phyloP scores from a whole-genome alignment of 2,888 invertebrate genomes.

The Eilema sororculum region DNA sequence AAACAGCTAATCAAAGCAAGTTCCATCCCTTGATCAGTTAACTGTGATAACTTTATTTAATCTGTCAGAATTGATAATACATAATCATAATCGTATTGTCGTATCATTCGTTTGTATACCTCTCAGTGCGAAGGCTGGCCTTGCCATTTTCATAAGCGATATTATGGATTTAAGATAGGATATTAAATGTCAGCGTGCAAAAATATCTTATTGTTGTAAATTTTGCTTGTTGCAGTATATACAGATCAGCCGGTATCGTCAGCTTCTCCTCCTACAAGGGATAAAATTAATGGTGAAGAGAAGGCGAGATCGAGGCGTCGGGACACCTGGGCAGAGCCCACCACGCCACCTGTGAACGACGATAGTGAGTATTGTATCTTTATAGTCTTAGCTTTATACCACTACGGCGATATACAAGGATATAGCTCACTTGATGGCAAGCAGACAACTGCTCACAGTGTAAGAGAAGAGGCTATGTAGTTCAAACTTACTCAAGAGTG shows the following conservation, averaged over 20 bases:
- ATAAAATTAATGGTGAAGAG: constrained; percentile 92
- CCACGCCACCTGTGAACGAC: constrained; percentile 63
- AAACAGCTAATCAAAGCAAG: not conserved
- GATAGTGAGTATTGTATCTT: constrained; percentile 63
- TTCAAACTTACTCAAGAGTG: too few species aligned
- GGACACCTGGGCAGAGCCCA: constrained; percentile 82
- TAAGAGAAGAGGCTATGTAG: not conserved
- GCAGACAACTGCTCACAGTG: not conserved
- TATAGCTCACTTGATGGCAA: not conserved
- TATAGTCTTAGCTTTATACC: not conserved
- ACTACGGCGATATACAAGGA: not conserved
- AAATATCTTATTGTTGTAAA: not conserved
- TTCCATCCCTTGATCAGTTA: not conserved
- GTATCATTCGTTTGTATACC: not conserved
- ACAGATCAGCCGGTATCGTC: constrained; percentile 91
- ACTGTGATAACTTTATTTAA: constrained; percentile 2
- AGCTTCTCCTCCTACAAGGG: constrained; percentile 93
- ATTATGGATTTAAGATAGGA: not conserved
- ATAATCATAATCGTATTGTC: not conserved
- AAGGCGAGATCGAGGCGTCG: constrained; percentile 88
- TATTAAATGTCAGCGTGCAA: not conserved
- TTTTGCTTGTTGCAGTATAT: constrained; percentile 80
- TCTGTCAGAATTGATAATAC: not conserved
- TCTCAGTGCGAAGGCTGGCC: not conserved
- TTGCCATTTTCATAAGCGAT: not conserved